Evolutionary conservation across 2,888 invertebrate species (phyloP).

Genomic region (Drosophila tripunctata): DNA sequence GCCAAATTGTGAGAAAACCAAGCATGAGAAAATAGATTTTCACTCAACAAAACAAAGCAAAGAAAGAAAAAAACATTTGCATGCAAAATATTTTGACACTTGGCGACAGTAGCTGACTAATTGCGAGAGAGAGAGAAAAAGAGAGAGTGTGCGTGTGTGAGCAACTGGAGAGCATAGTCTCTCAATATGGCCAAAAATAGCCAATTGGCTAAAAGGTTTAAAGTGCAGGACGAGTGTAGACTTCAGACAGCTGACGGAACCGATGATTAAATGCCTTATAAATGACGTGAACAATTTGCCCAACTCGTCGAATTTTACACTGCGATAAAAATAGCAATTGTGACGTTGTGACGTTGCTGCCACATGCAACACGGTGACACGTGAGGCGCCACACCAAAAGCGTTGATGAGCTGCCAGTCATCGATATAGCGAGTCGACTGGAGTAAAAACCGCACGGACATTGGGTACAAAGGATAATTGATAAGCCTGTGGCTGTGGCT

Average conservation of each 20-base stretch:
- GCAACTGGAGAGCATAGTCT: background rate
- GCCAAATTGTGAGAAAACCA: conserved; percentile 57
- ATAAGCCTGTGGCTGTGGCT: conserved; percentile 54
- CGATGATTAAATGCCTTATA: conserved; percentile 73
- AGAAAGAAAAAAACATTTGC: conserved; percentile 50
- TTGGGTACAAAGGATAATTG: conserved; percentile 36
- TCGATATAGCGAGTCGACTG: conserved; percentile 1
- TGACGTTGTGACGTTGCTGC: background rate
- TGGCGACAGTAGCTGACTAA: conserved; percentile 77
- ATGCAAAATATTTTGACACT: conserved; percentile 78
- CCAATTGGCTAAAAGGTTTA: conserved; percentile 35
- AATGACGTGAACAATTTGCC: conserved; percentile 66
- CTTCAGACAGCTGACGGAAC: conserved; percentile 70
- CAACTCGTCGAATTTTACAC: conserved; percentile 8
- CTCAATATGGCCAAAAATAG: conserved; percentile 36
- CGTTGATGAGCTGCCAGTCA: background rate
- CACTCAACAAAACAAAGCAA: too few relatives aligned
- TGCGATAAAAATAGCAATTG: conserved; percentile 25
- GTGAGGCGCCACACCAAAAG: conserved; percentile 12
- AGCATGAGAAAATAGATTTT: conserved; percentile 74
- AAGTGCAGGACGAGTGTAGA: conserved; percentile 46
- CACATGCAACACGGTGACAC: conserved; percentile 21
- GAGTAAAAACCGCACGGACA: background rate
- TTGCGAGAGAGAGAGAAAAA: conserved; percentile 41
- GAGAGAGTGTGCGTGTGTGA: background rate